phyloP scores from a whole-genome alignment of 2,113 vertebrate species.

The Corythornis vintsioides region DNA sequence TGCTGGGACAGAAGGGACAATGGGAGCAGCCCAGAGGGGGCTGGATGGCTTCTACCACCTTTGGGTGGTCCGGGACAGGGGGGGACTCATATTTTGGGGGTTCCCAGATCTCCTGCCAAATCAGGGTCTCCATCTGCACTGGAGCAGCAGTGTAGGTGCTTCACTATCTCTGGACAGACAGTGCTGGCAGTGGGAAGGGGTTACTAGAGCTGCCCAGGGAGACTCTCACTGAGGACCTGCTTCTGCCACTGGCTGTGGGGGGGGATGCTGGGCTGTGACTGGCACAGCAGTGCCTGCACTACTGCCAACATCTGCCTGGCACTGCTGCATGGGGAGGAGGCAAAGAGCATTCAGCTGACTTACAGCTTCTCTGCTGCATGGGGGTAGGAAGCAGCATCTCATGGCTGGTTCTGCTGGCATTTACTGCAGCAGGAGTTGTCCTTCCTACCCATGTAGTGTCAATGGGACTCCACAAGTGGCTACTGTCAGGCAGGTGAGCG shows the following conservation, averaged over 20 bases:
- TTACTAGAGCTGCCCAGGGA: accelerated
- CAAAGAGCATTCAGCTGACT: background rate
- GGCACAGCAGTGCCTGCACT: background rate
- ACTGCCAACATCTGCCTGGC: background rate
- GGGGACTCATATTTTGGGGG: background rate
- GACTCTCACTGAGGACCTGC: accelerated
- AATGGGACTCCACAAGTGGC: accelerated
- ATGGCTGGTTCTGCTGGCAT: background rate
- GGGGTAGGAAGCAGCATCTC: background rate
- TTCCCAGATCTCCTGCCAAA: background rate
- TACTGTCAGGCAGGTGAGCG: background rate
- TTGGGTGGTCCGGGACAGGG: accelerated
- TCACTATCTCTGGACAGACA: background rate
- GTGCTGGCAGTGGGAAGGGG: background rate
- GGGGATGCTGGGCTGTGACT: background rate
- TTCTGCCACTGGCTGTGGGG: background rate
- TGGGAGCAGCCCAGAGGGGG: accelerated
- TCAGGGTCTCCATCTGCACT: background rate
- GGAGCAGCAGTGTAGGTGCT: background rate
- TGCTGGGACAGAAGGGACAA: background rate
- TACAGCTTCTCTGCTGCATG: background rate
- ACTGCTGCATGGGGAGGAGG: background rate
- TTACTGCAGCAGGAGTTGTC: background rate
- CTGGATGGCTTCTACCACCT: background rate
- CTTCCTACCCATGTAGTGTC: background rate